Base-by-base conservation (phyloP, 2,797 vertebrate genomes). In the Synanceia verrucosa region DNA sequence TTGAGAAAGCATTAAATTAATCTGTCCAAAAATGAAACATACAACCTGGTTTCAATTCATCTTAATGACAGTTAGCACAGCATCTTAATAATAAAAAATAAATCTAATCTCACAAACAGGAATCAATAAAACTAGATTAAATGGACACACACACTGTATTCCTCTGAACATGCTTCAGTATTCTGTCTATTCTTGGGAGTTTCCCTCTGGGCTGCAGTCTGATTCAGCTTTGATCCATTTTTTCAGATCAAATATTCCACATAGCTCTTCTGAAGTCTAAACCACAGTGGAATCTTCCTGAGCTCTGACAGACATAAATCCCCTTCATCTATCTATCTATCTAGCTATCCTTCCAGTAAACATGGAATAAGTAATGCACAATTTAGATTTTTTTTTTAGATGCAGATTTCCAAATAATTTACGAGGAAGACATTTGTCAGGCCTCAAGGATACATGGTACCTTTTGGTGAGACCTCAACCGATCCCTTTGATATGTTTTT, bases 241-340 rank as follows among this genome's bases (percentile, higher is more conserved):
- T 80, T 62, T 64, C 71, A 83, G 29, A 85, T 88, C 86, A 88
- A 86, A 87, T 50, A 44, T 56, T 31, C 50, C 57, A 31, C 41
- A 6, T 4, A 9, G 57, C 47, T 76, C 68, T 12, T 64, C 55
- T 70, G 51, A 87, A 67, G 83, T 75, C 62, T 13, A 48, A 56
- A 82, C 71, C 78, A 34, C 28, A 80, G 70, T 2, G 4, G 60
- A 63, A 62, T 60, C 75, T 66, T 69, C 77, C 70, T 43, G 60
- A 59, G 51, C 70, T 51, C 50, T 24, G 9, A 1, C 33, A 14
- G 71, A 73, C 78, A 43, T 1, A 61, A 64, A 63, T 58, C 74
- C 83, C 48, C 50, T 58, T n/a, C 29, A 65, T n/a, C n/a, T n/a
- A n/a, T n/a, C n/a, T n/a, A n/a, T n/a, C n/a, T n/a, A n/a, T n/a